A percentile compares a stretch with the other conserved stretches of the same genome.
Evolutionary conservation across 2,888 invertebrate genomes (phyloP).

Genomic region (Carpatolechia fugitivella): DNA sequence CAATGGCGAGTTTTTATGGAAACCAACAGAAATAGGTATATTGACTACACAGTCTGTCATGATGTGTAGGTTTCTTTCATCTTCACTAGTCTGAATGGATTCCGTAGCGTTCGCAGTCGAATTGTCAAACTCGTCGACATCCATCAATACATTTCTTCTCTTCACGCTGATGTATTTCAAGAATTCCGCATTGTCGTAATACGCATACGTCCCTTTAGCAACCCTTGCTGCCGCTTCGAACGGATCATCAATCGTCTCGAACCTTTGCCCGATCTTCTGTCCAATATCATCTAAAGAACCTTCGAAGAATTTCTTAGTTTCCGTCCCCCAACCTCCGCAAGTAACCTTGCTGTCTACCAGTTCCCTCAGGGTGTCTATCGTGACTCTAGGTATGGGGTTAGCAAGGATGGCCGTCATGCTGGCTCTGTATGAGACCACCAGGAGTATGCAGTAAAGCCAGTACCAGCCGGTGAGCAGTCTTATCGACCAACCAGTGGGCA

Average conservation of each 20-base stretch:
- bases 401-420: conserved; percentile 92
- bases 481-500: conserved; percentile 89
- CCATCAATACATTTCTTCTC: conserved; percentile 58
- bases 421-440: conserved; percentile 89
- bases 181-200: conserved; percentile 88
- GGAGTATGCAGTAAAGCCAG: conserved; percentile 90
- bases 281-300: conserved; percentile 83
- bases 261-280: conserved; percentile 83
- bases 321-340: conserved; percentile 86
- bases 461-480: conserved; percentile 91
- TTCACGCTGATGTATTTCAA: conserved; percentile 83
- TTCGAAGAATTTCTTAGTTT: conserved; percentile 84
- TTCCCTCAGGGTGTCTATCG: conserved; percentile 87
- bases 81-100: conserved; percentile 22
- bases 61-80: conserved; percentile 83
- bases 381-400: conserved; percentile 87
- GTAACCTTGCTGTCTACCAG: conserved; percentile 82
- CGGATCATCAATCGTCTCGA: conserved; percentile 81
- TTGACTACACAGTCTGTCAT: conserved; percentile 90
- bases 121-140: conserved; percentile 44
- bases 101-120: conserved; percentile 38
- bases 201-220: conserved; percentile 85
- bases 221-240: conserved; percentile 83
- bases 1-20: conserved; percentile 89
- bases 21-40: conserved; percentile 89